Conservation (phyloP, 2,797 vertebrate genomes). For the Macrochelys suwanniensis region DNA sequence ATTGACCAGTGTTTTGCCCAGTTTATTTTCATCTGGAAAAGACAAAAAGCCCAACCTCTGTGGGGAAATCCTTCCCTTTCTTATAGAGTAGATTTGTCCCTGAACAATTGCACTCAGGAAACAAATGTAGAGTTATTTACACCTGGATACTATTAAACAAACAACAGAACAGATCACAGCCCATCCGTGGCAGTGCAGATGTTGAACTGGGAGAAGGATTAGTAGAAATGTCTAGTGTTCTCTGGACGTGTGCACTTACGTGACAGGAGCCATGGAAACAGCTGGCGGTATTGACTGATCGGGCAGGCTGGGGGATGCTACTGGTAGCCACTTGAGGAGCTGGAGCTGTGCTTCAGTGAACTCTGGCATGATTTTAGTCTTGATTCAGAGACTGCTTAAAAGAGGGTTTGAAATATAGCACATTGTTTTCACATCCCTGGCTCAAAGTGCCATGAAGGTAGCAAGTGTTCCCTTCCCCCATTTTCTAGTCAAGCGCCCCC, state of each 20-base stretch:
- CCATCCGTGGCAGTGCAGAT: neutral
- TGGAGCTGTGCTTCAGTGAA: neutral
- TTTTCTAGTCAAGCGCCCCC: neutral
- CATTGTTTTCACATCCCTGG: neutral
- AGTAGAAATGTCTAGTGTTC: neutral
- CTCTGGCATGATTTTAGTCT: neutral
- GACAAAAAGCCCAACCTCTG: neutral
- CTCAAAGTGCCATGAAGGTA: neutral
- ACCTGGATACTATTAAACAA: neutral
- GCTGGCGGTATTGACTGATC: neutral
- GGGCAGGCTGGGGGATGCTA: rapidly evolving
- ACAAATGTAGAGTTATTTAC: neutral
- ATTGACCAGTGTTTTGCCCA: neutral
- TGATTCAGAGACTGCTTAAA: neutral
- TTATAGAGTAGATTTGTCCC: neutral
- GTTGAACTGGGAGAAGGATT: neutral
- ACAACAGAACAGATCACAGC: neutral
- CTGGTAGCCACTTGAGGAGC: too few relatives aligned
- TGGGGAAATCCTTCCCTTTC: neutral
- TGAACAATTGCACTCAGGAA: neutral
- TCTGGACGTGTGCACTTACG: neutral
- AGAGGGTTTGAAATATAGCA: neutral
- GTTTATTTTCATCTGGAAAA: neutral
- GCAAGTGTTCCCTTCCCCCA: neutral
- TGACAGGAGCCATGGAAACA: neutral